Evolutionary conservation across 1,140 invertebrate genomes (phyloP).

Genomic region (Drosophila mayri): DNA sequence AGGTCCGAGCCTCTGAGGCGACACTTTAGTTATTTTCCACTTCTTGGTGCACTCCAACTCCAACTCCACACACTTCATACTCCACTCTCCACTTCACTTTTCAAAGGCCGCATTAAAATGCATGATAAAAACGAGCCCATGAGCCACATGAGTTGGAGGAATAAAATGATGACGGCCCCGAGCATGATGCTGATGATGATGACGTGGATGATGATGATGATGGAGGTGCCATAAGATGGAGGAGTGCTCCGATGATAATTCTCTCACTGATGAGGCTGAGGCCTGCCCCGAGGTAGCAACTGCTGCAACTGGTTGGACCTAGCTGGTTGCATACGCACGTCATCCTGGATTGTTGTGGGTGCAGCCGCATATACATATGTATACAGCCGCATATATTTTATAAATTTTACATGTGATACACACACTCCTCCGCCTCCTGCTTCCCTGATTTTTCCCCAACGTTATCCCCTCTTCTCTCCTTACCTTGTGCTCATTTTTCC

Average conservation of each 20-base stretch:
- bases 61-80: slow-evolving; percentile 5
- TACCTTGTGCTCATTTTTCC: slow-evolving; percentile 16
- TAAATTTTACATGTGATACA: slow-evolving; percentile 67
- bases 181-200: slow-evolving; percentile 28
- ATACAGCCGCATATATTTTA: no score
- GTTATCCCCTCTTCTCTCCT: background rate
- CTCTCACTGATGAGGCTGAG: slow-evolving; percentile 41
- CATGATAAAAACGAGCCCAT: slow-evolving; percentile 68
- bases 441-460: background rate
- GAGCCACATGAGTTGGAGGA: slow-evolving; percentile 54
- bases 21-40: slow-evolving; percentile 83
- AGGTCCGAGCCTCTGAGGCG: slow-evolving; percentile 53
- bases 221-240: slow-evolving; percentile 13
- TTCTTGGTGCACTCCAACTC: slow-evolving; percentile 63
- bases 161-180: slow-evolving; percentile 29
- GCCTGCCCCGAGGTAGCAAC: slow-evolving; percentile 37
- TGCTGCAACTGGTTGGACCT: slow-evolving; percentile 72
- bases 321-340: slow-evolving; percentile 33
- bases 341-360: slow-evolving; percentile 50
- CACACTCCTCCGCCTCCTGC: background rate
- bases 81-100: slow-evolving; percentile 71
- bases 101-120: slow-evolving; percentile 81
- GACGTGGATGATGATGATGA: slow-evolving; percentile 29
- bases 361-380: slow-evolving; percentile 52
- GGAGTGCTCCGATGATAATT: slow-evolving; percentile 39